Percentiles rank a stretch among this genome's conserved stretches.
These are phyloP conservation scores for Steinernema hermaphroditum DNA, from an alignment of 2,888 invertebrate genomes.

Conservation along the genomic window DNA sequence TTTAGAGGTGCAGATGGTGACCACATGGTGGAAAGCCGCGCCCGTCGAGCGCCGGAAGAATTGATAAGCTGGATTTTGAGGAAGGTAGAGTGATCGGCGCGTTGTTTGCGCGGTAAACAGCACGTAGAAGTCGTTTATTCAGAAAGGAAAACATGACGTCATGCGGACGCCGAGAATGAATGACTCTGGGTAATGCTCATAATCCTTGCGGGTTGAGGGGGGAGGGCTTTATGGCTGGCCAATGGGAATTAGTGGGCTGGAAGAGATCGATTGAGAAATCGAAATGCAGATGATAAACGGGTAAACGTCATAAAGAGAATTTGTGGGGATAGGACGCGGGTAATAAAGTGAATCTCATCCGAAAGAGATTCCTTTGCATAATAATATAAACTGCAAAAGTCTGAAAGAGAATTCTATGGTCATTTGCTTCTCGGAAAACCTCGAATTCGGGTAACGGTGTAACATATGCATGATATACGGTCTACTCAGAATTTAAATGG, in stretches of 20 bases:
- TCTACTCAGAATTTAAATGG: too few relatives aligned
- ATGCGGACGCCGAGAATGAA: neutral
- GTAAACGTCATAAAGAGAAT: neutral
- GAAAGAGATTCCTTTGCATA: too few relatives aligned
- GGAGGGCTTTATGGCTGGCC: neutral
- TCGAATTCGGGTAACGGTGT: too few relatives aligned
- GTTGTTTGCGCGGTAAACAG: neutral
- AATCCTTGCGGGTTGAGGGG: neutral
- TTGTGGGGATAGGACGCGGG: neutral
- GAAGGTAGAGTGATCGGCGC: too few relatives aligned
- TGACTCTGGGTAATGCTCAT: too few relatives aligned
- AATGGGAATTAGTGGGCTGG: neutral
- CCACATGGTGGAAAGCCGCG: neutral
- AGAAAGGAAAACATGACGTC: conserved; percentile 11
- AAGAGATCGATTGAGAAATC: neutral
- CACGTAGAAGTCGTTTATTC: neutral
- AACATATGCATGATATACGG: too few relatives aligned
- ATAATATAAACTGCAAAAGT: too few relatives aligned
- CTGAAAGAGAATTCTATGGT: too few relatives aligned
- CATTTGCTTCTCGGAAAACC: too few relatives aligned
- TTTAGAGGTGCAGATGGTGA: neutral
- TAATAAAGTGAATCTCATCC: too few relatives aligned
- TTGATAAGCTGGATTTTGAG: neutral
- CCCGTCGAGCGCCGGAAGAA: neutral
- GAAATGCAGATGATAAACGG: neutral